These are phyloP conservation scores for Neolamprologus sp. DNA, from an alignment of 2,113 vertebrate genomes.

Conservation along the genomic window DNA sequence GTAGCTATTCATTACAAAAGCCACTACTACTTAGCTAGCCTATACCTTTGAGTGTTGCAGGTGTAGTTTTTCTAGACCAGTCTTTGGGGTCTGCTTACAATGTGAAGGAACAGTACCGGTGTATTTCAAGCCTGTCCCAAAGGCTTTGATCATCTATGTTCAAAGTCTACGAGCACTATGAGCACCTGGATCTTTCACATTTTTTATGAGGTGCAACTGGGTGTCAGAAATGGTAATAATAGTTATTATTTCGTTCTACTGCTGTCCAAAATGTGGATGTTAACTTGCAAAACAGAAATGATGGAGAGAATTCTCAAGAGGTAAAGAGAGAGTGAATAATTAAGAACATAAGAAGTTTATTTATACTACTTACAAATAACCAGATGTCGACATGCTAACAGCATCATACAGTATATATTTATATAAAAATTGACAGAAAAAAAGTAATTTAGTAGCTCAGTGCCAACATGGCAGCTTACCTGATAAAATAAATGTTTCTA, in stretches of 20 bases:
- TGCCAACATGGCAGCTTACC: neutral
- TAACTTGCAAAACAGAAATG: constrained; percentile 8
- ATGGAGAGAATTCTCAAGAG: neutral
- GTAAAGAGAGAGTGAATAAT: neutral
- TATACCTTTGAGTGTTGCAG: neutral
- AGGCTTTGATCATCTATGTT: constrained; percentile 42
- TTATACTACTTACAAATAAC: neutral
- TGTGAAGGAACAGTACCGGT: neutral
- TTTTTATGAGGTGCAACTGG: constrained; percentile 16
- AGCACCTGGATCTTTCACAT: constrained; percentile 49
- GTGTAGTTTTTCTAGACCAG: neutral
- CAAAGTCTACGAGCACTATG: neutral
- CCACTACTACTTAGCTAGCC: neutral
- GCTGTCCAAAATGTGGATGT: constrained; percentile 30
- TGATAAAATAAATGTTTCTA: neutral
- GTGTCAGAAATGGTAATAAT: constrained; percentile 48
- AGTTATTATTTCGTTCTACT: constrained; percentile 34
- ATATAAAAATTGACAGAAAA: neutral
- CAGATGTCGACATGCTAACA: neutral
- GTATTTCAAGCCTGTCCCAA: neutral
- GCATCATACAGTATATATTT: neutral
- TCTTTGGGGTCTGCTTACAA: neutral
- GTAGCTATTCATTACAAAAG: constrained; percentile 1
- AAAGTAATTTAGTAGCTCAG: neutral
- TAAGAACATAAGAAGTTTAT: neutral